A percentile compares a stretch with the other conserved stretches of the same genome.
These are phyloP conservation scores for Arctia plantaginis DNA, from an alignment of 2,888 invertebrate genomes.

Conservation along the genomic window DNA sequence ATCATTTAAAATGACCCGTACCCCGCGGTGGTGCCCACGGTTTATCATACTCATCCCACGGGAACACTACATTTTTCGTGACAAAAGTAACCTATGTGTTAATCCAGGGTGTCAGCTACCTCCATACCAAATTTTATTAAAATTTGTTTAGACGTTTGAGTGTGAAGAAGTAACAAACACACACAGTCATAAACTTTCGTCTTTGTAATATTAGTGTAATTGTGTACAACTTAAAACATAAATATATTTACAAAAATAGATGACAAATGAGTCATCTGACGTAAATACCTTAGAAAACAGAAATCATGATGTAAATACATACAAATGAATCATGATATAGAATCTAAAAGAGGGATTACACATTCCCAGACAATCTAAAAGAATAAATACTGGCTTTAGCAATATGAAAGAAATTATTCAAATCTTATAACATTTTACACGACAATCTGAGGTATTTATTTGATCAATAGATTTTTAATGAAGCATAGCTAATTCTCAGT, in stretches of 20 bases:
- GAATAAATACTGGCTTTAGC: not conserved
- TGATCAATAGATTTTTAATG: slow-evolving; percentile 33
- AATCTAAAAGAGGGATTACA: slow-evolving; percentile 39
- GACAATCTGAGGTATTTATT: slow-evolving; percentile 22
- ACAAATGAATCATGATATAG: slow-evolving; percentile 35
- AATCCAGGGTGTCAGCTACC: too few species aligned
- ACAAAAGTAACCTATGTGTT: too few species aligned
- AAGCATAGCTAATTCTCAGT: slow-evolving; percentile 31
- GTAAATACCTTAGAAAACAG: not conserved
- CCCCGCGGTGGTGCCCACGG: too few species aligned
- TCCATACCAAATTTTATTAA: too few species aligned
- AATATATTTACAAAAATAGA: not conserved
- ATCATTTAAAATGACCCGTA: too few species aligned
- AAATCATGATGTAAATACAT: slow-evolving; percentile 6
- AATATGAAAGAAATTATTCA: slow-evolving; percentile 2
- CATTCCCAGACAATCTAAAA: slow-evolving; percentile 6
- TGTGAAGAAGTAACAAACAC: too few species aligned
- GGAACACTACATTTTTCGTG: too few species aligned
- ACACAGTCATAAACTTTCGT: too few species aligned
- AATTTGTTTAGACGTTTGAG: too few species aligned
- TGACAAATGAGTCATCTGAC: slow-evolving; percentile 2
- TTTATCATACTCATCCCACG: too few species aligned
- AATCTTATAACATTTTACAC: not conserved
- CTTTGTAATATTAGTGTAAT: too few species aligned
- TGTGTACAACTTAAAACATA: not conserved